Evolutionary conservation across 2,797 vertebrate species (phyloP).

Genomic region (Babyrousa celebensis): DNA sequence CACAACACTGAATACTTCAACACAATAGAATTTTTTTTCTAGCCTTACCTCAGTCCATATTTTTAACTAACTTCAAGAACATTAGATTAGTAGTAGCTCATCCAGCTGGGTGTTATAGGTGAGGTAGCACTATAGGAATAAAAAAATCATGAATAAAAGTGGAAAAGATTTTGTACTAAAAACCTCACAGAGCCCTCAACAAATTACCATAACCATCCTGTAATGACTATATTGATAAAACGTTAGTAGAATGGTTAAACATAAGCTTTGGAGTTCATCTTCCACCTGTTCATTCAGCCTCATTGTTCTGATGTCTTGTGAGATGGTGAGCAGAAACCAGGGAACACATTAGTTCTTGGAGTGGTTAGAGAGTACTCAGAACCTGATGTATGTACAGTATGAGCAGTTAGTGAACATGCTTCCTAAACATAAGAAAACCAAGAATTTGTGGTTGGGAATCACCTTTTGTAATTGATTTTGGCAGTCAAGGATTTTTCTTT

Average conservation of each 20-base stretch:
- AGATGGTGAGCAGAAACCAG: not conserved
- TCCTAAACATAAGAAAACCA: not conserved
- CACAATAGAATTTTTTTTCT: not conserved
- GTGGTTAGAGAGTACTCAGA: not conserved
- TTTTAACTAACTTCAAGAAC: not conserved
- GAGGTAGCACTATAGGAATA: not conserved
- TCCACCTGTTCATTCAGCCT: not conserved
- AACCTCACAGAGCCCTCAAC: not conserved
- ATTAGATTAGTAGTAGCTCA: not conserved
- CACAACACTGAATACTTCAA: not conserved
- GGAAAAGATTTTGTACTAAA: not conserved
- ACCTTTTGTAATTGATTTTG: not conserved
- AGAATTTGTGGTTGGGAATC: not conserved
- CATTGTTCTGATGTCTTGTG: not conserved
- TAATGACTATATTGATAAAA: not conserved
- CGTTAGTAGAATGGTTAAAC: not conserved
- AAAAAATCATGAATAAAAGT: not conserved
- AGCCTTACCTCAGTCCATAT: not conserved
- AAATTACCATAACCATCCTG: not conserved
- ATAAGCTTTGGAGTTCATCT: not conserved
- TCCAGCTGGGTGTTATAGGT: not conserved
- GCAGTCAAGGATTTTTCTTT: not conserved
- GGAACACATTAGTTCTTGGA: not conserved
- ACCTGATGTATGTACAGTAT: not conserved
- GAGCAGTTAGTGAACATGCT: not conserved